These are phyloP conservation scores for Conus betulinus DNA, from an alignment of 1,140 invertebrate species.

Conservation along the genomic window DNA sequence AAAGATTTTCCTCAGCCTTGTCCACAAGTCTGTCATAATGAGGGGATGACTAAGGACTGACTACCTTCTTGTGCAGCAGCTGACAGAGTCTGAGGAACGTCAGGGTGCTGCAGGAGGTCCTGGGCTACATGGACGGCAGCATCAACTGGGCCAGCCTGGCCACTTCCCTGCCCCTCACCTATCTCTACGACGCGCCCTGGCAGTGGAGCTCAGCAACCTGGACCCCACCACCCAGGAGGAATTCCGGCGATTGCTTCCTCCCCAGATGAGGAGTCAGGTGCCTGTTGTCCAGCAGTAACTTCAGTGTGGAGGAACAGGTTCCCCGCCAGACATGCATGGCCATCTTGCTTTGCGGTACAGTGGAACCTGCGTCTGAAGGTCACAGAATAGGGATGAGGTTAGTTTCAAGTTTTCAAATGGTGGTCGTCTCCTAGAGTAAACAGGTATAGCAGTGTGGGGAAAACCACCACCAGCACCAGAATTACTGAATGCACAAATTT, in stretches of 20 bases:
- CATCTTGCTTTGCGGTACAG: not conserved
- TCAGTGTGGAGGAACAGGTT: too few species aligned
- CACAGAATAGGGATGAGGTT: not conserved
- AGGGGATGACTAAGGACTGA: not conserved
- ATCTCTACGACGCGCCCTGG: slow-evolving; percentile 38
- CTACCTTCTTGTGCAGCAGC: not conserved
- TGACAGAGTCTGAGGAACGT: slow-evolving; percentile 37
- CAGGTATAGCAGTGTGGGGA: not conserved
- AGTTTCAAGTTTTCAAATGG: not conserved
- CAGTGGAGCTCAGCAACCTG: slow-evolving; percentile 1
- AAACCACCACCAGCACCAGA: not conserved
- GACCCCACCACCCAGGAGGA: slow-evolving; percentile 22
- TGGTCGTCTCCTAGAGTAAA: not conserved
- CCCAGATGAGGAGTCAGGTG: slow-evolving; percentile 32
- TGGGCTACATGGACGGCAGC: slow-evolving; percentile 35
- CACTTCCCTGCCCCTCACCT: not conserved
- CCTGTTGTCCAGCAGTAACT: not conserved
- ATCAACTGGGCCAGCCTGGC: slow-evolving; percentile 29
- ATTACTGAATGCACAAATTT: not conserved
- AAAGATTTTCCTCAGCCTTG: not conserved
- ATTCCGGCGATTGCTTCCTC: slow-evolving; percentile 21
- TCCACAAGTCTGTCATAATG: not conserved
- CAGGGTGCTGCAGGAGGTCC: slow-evolving; percentile 32
- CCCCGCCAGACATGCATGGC: too few species aligned
- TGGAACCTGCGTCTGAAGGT: not conserved